Conservation (phyloP, 2,797 vertebrate species). For the Pelodytes ibericus region DNA sequence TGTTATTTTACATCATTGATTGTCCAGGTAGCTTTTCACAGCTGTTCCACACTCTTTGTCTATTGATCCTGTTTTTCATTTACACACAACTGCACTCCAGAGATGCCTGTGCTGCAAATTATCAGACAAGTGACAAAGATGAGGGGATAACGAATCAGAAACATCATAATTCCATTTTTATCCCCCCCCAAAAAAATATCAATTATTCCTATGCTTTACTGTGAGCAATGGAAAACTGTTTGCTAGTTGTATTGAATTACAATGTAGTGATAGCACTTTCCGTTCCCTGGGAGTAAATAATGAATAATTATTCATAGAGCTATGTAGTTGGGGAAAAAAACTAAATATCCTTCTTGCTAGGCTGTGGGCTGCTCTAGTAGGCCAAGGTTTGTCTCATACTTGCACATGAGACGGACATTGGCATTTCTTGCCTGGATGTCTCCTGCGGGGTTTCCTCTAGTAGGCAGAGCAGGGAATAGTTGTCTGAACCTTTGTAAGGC, state of each 20-base stretch:
- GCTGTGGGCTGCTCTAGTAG: conserved; percentile 62
- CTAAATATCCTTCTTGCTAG: conserved; percentile 45
- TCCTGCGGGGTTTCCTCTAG: conserved; percentile 77
- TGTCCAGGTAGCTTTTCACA: background rate
- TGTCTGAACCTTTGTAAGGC: conserved; percentile 87
- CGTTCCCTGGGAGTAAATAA: conserved; percentile 16
- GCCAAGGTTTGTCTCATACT: conserved; percentile 66
- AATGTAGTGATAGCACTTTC: conserved; percentile 33
- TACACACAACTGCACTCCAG: conserved; percentile 7
- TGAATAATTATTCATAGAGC: conserved; percentile 14
- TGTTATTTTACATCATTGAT: background rate
- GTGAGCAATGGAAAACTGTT: background rate
- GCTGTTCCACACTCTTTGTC: background rate
- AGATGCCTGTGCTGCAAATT: background rate
- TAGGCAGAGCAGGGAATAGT: conserved; percentile 81
- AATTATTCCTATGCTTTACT: conserved; percentile 1
- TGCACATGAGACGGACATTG: conserved; percentile 74
- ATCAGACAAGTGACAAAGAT: background rate
- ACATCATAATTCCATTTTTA: background rate
- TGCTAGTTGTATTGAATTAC: conserved; percentile 26
- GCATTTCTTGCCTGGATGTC: conserved; percentile 74
- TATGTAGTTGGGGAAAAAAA: background rate
- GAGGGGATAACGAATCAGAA: background rate
- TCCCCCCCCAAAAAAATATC: background rate
- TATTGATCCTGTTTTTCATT: conserved; percentile 19